Conservation (phyloP, 1,140 invertebrate genomes). For the Magallana ariakensis region DNA sequence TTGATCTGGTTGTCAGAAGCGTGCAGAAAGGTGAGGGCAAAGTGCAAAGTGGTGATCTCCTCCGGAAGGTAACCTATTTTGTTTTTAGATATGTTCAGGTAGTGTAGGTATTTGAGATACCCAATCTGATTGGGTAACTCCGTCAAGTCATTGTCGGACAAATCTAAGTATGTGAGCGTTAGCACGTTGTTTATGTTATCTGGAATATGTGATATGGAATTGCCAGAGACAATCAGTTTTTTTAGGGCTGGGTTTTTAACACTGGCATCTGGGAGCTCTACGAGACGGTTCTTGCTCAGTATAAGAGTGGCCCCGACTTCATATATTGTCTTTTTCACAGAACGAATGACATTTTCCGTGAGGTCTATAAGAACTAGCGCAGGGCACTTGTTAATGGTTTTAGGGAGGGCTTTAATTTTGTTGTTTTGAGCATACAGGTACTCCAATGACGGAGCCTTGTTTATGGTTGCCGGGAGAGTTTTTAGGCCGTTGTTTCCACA, state of each 20-base stretch:
- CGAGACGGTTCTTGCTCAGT: constrained; percentile 72
- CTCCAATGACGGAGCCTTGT: constrained; percentile 67
- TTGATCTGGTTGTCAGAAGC: constrained; percentile 70
- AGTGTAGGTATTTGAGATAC: constrained; percentile 71
- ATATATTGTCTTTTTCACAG: constrained; percentile 75
- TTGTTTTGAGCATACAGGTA: constrained; percentile 70
- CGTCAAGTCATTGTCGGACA: constrained; percentile 72
- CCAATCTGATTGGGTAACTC: constrained; percentile 71
- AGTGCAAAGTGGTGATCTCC: constrained; percentile 69
- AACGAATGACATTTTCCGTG: constrained; percentile 71
- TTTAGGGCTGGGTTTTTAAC: constrained; percentile 71
- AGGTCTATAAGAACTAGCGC: constrained; percentile 67
- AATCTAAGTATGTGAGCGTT: constrained; percentile 71
- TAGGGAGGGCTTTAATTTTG: constrained; percentile 73
- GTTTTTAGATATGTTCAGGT: constrained; percentile 72
- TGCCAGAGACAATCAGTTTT: constrained; percentile 72
- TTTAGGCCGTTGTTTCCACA: constrained; percentile 71
- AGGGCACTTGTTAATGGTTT: constrained; percentile 72
- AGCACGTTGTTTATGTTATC: constrained; percentile 72
- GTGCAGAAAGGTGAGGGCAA: constrained; percentile 65
- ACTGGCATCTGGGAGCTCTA: constrained; percentile 71
- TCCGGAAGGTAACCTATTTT: constrained; percentile 71
- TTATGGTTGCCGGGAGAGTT: constrained; percentile 71
- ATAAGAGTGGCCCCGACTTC: constrained; percentile 71
- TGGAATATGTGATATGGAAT: constrained; percentile 69